Base-by-base conservation (phyloP, 2,888 invertebrate species). In the Ochropleura leucogaster region DNA sequence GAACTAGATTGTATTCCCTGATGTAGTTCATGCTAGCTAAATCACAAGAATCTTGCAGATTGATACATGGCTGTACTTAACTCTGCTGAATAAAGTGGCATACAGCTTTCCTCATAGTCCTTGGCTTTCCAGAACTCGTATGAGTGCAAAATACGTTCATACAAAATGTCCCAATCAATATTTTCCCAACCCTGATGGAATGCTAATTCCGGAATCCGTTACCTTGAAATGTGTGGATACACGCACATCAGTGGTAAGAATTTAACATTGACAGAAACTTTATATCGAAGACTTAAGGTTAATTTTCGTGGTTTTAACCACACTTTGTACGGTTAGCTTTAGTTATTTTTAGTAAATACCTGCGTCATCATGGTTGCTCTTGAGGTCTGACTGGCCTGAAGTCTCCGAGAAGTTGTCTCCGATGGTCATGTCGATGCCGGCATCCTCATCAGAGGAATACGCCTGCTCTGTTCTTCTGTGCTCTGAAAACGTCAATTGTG, bases 331-430 rank as follows among this genome's bases (percentile, higher is more conserved):
- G n/a, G 42, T 42, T 6, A n/a, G 49, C 20, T 14, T 14, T 44
- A 20, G 3, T 66, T 64, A 14, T 49, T n/a, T 66, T 20, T 3
- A 20, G 46, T 67, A 79, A 81, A 87, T 88, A 96, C 96, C 96
- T 89, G 92, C 91, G 55, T 97, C 97, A 75, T 97, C 97, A 63
- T 97, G 94, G 85, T 97, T 95, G 90, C 98, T 98, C 86, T 97
- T 97, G 83, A 97, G 97, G 89, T 99, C 99, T 0, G 99, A 99
- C 85, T 97, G 97, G 49, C 97, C 97, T 78, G 99, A 99, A 87
- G 97, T 97, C 79, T 98, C 97, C 84, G 99, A 99, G 84, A 97
- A 97, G 93, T 98, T 98, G 94, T 98, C 62, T 44, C 44, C 99
- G 86, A 97, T 96, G 14, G 98, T 98, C 93, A 96, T 94, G 77